These are phyloP conservation scores for Miichthys miiuy DNA, from an alignment of 2,797 vertebrate species.

Conservation along the genomic window DNA sequence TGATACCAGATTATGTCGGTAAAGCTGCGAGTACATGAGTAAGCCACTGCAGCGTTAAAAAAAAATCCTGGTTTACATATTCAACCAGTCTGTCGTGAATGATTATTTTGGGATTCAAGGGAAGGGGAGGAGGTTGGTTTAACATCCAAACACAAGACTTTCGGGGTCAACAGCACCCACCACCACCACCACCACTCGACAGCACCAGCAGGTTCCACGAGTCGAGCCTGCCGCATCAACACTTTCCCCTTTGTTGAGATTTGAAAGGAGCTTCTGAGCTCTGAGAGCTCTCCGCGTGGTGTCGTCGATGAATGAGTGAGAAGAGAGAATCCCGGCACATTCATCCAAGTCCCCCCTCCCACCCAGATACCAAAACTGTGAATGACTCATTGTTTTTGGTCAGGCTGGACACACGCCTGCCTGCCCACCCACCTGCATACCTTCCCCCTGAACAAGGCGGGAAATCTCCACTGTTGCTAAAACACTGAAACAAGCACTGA, in stretches of 20 bases:
- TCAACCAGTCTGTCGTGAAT: constrained; percentile 10
- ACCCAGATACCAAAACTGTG: constrained; percentile 26
- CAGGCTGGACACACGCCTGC: neutral
- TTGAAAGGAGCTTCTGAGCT: constrained; percentile 46
- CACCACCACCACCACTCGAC: constrained; percentile 12
- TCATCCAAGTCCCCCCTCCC: constrained; percentile 13
- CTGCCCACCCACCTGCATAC: constrained; percentile 29
- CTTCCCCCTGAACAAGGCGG: neutral
- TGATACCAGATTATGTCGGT: constrained; percentile 20
- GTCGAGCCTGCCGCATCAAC: constrained; percentile 54
- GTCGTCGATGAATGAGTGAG: constrained; percentile 7
- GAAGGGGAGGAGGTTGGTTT: neutral
- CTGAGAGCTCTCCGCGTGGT: constrained; percentile 18
- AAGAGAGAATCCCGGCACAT: constrained; percentile 24
- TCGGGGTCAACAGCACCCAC: constrained; percentile 30
- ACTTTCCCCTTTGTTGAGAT: constrained; percentile 56
- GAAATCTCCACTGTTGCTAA: constrained; percentile 3
- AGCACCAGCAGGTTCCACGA: constrained; percentile 32
- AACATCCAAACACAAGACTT: constrained; percentile 35
- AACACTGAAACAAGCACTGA: neutral
- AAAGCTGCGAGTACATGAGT: constrained; percentile 2
- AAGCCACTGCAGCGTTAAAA: neutral
- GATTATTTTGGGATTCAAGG: neutral
- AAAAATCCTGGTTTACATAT: constrained; percentile 24
- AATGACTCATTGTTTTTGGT: constrained; percentile 48